These are phyloP conservation scores for Mesoligia furuncula DNA, from an alignment of 2,888 invertebrate species.

Conservation along the genomic window DNA sequence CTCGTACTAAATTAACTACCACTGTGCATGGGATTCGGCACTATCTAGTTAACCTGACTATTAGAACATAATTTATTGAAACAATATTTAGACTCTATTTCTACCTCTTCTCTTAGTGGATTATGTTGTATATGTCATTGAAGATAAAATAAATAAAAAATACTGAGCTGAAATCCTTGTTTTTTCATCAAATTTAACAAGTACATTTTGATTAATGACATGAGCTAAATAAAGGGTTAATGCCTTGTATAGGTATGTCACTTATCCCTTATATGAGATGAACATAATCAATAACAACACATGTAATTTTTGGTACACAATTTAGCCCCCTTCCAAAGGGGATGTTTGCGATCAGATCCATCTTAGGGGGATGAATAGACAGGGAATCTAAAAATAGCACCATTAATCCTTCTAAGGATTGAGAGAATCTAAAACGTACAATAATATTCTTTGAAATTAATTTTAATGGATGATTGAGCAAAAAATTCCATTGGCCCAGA, in stretches of 20 bases:
- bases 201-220: conserved; percentile 17
- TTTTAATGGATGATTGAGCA: conserved; percentile 27
- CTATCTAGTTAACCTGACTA: conserved; percentile 29
- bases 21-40: conserved; percentile 22
- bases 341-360: conserved; percentile 35
- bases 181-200: background rate
- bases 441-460: conserved; percentile 38
- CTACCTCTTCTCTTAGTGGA: background rate
- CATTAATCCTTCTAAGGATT: conserved; percentile 37
- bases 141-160: background rate
- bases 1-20: conserved; percentile 42
- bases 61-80: conserved; percentile 30
- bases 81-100: background rate
- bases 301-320: conserved; percentile 32
- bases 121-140: background rate
- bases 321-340: conserved; percentile 26
- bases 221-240: background rate
- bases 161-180: background rate
- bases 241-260: background rate
- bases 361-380: conserved; percentile 29
- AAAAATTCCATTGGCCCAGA: background rate
- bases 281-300: conserved; percentile 41
- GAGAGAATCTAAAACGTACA: conserved; percentile 29
- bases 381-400: conserved; percentile 42
- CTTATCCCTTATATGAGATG: background rate